Evolutionary conservation across 2,113 vertebrate species (phyloP), one percentile per base, ranked within the genome.

Genomic region (Podarcis raffonei): DNA sequence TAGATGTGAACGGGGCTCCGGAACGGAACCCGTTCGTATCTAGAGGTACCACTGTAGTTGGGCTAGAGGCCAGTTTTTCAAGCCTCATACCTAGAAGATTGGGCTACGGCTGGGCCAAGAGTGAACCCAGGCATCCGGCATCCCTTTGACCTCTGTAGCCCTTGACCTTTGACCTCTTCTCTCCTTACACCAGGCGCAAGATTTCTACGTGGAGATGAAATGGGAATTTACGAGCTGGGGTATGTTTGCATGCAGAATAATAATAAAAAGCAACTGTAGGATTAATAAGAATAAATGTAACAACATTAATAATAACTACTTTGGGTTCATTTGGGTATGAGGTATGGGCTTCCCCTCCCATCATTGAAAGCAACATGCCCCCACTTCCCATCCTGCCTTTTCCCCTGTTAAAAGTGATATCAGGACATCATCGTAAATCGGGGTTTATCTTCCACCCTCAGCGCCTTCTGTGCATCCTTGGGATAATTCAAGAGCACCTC

Each of bases 191-290:
- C 95, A 99, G 98, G 98, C 98, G n/a, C 98, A 98, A 96, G 98
- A 99, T 94, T 99, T 99, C 96, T 99, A 99, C 0, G 98, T 99
- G 95, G 98, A 99, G 96, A 99, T 99, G 98, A 99, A 99, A 91
- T 99, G 98, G 98, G 98, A 99, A 92, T 99, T 99, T 94, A 99
- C 98, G 25, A 99, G 98, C 95, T 99, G 98, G 98, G 98, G 98
- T 99, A 95, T 97, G 98, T 97, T 77, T 0, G 0, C 71, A n/a
- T 15, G 48, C 48, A 11, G 59, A 15, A 4, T 18, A 62, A 62
- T 62, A 62, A 62, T 62, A 62, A 20, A 0, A 62, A 62, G 7
- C 0, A 42, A 42, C 42, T 0, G 42, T 42, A 42, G 42, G 42
- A 42, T 42, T 59, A 59, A 62, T 62, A 62, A 62, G 1, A 62